Percentiles rank a stretch among this genome's conserved stretches.
These are phyloP conservation scores for Axea sp. DNA, from an alignment of 2,888 invertebrate genomes.

Conservation along the genomic window DNA sequence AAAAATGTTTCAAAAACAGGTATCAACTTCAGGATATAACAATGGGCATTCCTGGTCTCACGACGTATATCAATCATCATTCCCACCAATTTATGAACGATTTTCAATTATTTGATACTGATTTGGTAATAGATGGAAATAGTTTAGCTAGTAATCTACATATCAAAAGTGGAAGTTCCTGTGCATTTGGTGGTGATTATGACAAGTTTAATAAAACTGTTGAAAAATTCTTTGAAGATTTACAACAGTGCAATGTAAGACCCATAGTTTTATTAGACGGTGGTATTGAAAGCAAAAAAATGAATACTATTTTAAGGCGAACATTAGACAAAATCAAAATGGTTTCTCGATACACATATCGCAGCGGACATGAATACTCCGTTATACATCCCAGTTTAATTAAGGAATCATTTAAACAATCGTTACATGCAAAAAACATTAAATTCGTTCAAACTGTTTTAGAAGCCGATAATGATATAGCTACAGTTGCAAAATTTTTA, in stretches of 20 bases:
- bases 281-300: slow-evolving; percentile 86
- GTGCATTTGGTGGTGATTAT: slow-evolving; percentile 92
- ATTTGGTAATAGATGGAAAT: slow-evolving; percentile 90
- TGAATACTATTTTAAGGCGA: slow-evolving; percentile 84
- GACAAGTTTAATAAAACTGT: slow-evolving; percentile 86
- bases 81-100: slow-evolving; percentile 83
- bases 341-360: slow-evolving; percentile 81
- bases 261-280: slow-evolving; percentile 91
- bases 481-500: slow-evolving; percentile 87
- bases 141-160: slow-evolving; percentile 87
- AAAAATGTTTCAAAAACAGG: no score
- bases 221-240: slow-evolving; percentile 84
- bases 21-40: no score
- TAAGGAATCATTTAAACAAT: slow-evolving; percentile 87
- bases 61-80: slow-evolving; percentile 87
- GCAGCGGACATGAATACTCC: slow-evolving; percentile 79
- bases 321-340: slow-evolving; percentile 82
- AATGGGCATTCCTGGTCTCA: slow-evolving; percentile 94
- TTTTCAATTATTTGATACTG: slow-evolving; percentile 84
- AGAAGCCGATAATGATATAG: slow-evolving; percentile 95
- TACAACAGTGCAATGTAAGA: slow-evolving; percentile 85
- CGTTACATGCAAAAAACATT: slow-evolving; percentile 84
- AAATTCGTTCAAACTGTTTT: slow-evolving; percentile 87
- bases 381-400: slow-evolving; percentile 88
- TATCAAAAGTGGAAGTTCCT: slow-evolving; percentile 82